phyloP scores from a whole-genome alignment of 2,888 invertebrate species.

The Thera obeliscata region DNA sequence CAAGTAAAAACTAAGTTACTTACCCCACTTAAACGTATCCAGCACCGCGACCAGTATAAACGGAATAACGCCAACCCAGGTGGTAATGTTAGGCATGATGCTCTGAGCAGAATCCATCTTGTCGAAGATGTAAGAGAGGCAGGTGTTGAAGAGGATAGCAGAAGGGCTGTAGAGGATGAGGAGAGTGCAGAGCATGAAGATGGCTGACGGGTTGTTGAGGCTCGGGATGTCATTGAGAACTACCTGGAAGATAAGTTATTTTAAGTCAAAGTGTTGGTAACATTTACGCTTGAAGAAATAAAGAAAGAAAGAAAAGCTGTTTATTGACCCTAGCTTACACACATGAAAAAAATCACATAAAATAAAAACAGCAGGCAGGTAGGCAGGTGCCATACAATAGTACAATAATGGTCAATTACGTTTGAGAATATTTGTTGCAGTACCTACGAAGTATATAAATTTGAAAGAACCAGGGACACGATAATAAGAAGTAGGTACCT shows the following conservation, averaged over 20 bases:
- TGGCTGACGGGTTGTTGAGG: conserved; percentile 87
- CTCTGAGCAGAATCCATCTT: conserved; percentile 93
- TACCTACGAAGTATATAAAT: no score
- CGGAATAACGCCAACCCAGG: conserved; percentile 90
- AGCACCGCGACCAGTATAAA: conserved; percentile 89
- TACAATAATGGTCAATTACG: no score
- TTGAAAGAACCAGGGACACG: no score
- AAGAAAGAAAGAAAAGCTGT: no score
- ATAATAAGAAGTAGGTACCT: no score
- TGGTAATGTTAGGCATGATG: conserved; percentile 90
- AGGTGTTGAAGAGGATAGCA: conserved; percentile 90
- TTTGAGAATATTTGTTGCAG: no score
- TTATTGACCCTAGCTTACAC: no score
- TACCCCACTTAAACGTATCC: conserved; percentile 89
- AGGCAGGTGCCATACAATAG: no score
- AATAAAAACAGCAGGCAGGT: no score
- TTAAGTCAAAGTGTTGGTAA: no score
- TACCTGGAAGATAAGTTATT: conserved; percentile 70
- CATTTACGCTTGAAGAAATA: no score
- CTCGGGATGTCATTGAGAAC: conserved; percentile 89
- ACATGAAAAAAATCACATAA: no score
- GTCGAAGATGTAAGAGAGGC: conserved; percentile 91
- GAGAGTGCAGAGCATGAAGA: conserved; percentile 87
- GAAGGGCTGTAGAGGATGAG: conserved; percentile 89
- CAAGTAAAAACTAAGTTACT: conserved; percentile 46